Base-by-base conservation (phyloP, 2,797 vertebrate species). In the Xenopus petersii region DNA sequence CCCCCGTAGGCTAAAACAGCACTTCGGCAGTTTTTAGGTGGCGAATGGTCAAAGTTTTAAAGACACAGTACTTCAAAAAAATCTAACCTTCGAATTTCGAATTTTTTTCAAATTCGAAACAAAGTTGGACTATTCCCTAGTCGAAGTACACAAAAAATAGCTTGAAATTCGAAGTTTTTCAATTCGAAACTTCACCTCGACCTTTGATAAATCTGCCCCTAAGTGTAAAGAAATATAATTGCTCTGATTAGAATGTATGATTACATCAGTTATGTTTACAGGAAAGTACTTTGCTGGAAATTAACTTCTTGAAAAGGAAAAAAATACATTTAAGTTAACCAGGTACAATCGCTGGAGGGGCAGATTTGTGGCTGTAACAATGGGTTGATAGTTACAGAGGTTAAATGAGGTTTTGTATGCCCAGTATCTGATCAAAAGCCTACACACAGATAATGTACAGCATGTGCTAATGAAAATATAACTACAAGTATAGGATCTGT, bases 161-260 rank as follows among this genome's bases (percentile, higher is more conserved):
- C 21, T 21, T 21, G 21, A 21, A 21, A 21, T 21, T 21, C 21
- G 21, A 21, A 21, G 21, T 21, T 21, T 21, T 21, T 21, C 21
- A 21, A 21, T 21, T 21, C 21, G 21, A 21, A 21, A 21, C 21
- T 21, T 21, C 21, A 21, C 21, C 21, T 21, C 21, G 21, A 21
- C 21, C 21, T 21, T 21, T 21, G 21, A 21, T 21, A 21, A 21
- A 21, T 21, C 21, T 21, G 21, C 21, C 21, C 21, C 21, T 21
- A 21, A n/a, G 63, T 12, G 42, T 36, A 47, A 46, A 17, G 63
- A 48, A 64, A 64, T 64, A 64, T 64, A 64, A 64, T 64, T 64
- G 42, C 16, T 64, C 36, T 64, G 42, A 64, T 64, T 10, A 47
- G 63, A 64, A 46, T 11, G 42, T 47, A 46, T 17, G 16, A 13